Conservation (phyloP, 2,113 vertebrate genomes). For the Chloebia gouldiae region DNA sequence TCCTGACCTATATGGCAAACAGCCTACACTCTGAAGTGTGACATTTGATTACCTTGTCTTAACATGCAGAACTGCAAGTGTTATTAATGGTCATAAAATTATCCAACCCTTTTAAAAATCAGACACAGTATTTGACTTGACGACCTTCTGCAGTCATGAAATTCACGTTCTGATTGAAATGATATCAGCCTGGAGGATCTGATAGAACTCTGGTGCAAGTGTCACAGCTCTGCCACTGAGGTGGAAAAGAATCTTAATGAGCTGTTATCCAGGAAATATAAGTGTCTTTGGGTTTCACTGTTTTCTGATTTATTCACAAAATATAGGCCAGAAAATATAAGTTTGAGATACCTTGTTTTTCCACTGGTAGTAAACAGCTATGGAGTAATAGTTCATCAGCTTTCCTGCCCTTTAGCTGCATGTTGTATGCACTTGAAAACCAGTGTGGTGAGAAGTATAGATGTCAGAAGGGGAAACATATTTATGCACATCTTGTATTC, state of each 20-base stretch:
- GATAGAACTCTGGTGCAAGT: constrained; percentile 31
- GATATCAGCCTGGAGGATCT: constrained; percentile 49
- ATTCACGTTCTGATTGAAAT: constrained; percentile 51
- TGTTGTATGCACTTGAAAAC: neutral
- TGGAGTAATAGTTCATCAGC: neutral
- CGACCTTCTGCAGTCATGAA: constrained; percentile 58
- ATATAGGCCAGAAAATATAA: neutral
- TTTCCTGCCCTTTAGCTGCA: neutral
- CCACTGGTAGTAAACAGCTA: neutral
- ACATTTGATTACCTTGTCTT: constrained; percentile 61
- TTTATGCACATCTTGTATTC: neutral
- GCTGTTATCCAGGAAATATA: neutral
- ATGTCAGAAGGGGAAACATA: neutral
- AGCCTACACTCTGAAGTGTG: neutral
- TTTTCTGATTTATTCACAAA: constrained; percentile 7
- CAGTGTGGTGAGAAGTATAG: neutral
- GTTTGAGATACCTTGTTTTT: neutral
- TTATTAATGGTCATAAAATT: constrained; percentile 68
- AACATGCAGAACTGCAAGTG: constrained; percentile 56
- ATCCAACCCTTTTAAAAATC: constrained; percentile 64
- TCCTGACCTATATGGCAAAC: constrained; percentile 38
- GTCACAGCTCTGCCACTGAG: constrained; percentile 40
- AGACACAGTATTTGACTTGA: constrained; percentile 60
- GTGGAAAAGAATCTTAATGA: constrained; percentile 53
- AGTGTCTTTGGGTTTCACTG: neutral